A percentile compares a stretch with the other conserved stretches of the same genome.
These are phyloP conservation scores for Dinocampus coccinellae DNA, from an alignment of 2,888 invertebrate species.

Conservation along the genomic window DNA sequence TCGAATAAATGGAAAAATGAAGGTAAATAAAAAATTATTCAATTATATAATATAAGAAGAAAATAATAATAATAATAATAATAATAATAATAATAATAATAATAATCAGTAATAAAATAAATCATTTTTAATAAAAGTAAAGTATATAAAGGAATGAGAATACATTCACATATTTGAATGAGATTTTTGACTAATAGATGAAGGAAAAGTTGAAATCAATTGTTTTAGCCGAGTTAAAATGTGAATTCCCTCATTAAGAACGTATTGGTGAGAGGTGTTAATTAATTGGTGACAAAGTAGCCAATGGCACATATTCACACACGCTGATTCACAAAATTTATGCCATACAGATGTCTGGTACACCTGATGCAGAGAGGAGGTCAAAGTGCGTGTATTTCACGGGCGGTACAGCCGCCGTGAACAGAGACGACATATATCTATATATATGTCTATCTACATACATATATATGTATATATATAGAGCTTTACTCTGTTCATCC, in stretches of 20 bases:
- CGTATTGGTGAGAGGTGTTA: conserved; percentile 55
- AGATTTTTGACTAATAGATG: no score
- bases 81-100: no score
- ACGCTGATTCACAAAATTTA: conserved; percentile 45
- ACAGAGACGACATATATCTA: conserved; percentile 40
- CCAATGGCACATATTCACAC: conserved; percentile 32
- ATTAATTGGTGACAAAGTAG: conserved; percentile 63
- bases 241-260: conserved; percentile 37
- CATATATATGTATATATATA: background rate
- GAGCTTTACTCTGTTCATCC: background rate
- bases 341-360: conserved; percentile 54
- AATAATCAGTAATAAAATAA: no score
- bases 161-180: no score
- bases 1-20: no score
- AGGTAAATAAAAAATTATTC: no score
- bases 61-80: no score
- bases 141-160: no score
- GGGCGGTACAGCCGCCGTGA: conserved; percentile 45
- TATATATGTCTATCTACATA: conserved; percentile 20
- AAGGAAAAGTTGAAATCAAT: no score
- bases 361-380: conserved; percentile 48
- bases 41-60: no score
- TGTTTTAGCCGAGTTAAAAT: no score
- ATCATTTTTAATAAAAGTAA: no score
- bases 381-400: conserved; percentile 52